These are phyloP conservation scores for Brienomyrus longianalis DNA, from an alignment of 2,113 vertebrate genomes.

Conservation along the genomic window DNA sequence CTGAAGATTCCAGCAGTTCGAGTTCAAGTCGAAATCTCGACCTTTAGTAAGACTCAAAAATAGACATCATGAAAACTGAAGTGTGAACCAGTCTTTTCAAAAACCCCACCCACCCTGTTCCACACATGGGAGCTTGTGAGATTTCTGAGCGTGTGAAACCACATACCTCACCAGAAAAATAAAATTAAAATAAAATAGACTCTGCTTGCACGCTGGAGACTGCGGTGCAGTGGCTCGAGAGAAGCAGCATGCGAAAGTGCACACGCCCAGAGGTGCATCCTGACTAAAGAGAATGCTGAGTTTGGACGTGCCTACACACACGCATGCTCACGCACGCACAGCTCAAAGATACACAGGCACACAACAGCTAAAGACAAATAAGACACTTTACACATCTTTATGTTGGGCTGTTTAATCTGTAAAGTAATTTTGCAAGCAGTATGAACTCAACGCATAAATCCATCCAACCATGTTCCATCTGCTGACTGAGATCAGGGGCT, in stretches of 20 bases:
- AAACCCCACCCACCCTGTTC: background rate
- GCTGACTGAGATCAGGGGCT: no score
- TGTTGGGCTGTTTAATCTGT: no score
- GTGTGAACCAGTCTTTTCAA: background rate
- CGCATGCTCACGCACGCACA: background rate
- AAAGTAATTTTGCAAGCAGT: no score
- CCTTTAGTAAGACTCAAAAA: background rate
- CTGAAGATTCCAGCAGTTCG: background rate
- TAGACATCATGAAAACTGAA: background rate
- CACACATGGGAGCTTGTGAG: background rate
- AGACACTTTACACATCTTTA: no score
- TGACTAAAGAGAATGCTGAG: background rate
- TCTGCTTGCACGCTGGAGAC: background rate
- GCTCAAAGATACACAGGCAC: background rate
- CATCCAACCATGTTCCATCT: no score
- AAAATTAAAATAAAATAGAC: background rate
- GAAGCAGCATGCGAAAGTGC: background rate
- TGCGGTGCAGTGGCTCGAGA: background rate
- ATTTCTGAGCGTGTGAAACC: background rate
- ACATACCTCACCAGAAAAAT: background rate
- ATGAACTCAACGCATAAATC: no score
- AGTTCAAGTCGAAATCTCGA: background rate
- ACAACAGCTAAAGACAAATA: background rate
- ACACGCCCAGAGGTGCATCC: background rate
- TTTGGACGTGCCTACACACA: background rate